Evolutionary conservation across 2,113 vertebrate species (phyloP).

Genomic region (Aphelocoma coerulescens): DNA sequence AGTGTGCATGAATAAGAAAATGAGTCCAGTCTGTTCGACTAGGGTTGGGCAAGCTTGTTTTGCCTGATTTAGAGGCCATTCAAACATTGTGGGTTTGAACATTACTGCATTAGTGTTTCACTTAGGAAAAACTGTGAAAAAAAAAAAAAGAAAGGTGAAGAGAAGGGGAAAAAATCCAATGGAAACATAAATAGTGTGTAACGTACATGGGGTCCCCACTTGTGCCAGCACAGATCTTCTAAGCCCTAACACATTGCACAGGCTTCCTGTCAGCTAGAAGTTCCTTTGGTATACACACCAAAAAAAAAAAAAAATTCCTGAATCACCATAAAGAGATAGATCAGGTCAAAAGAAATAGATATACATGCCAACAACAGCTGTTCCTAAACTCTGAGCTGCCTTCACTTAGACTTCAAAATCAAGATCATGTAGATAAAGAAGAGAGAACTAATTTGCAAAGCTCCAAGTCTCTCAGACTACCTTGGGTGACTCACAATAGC

Average conservation of each 20-base stretch:
- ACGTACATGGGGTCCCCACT: conserved; percentile 35
- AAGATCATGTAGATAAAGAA: background rate
- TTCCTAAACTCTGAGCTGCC: background rate
- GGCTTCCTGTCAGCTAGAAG: background rate
- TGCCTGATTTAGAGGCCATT: conserved; percentile 67
- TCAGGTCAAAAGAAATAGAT: background rate
- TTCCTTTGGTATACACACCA: background rate
- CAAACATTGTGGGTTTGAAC: conserved; percentile 71
- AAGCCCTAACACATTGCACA: conserved; percentile 19
- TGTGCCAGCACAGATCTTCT: conserved; percentile 35
- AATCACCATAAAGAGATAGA: background rate
- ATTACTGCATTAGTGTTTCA: conserved; percentile 60
- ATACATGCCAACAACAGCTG: background rate
- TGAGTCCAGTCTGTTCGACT: conserved; percentile 30
- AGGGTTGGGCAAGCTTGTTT: conserved; percentile 63
- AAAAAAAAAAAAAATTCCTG: background rate
- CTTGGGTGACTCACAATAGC: background rate
- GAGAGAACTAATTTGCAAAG: background rate
- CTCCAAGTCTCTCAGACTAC: background rate
- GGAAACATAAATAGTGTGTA: conserved; percentile 64
- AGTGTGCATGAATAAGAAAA: conserved; percentile 43
- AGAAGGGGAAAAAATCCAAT: conserved; percentile 11
- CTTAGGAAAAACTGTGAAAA: conserved; percentile 54
- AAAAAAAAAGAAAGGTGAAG: conserved; percentile 4
- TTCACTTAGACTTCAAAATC: background rate